Percentiles rank a stretch among this genome's conserved stretches.
Evolutionary conservation across 2,113 vertebrate genomes (phyloP).

Genomic region (Gambusia affinis): DNA sequence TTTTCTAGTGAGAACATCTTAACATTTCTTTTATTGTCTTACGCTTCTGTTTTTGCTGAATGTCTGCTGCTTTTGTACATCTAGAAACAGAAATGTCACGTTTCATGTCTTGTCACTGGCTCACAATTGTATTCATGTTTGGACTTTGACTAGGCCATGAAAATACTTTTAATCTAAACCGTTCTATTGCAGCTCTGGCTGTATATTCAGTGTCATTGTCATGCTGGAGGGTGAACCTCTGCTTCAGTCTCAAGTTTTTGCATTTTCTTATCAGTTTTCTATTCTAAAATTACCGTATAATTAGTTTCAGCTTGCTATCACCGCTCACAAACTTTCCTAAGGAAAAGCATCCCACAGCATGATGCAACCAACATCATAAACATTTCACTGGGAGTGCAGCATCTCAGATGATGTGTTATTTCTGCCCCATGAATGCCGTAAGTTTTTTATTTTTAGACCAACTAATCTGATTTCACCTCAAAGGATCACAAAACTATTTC

Average conservation of each 20-base stretch:
- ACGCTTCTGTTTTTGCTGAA: too few relatives aligned
- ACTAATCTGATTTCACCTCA: too few relatives aligned
- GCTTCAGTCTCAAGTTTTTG: not conserved
- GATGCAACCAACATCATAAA: not conserved
- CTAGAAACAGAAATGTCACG: not conserved
- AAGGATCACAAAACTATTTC: too few relatives aligned
- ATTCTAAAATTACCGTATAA: not conserved
- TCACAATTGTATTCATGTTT: not conserved
- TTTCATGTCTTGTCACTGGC: not conserved
- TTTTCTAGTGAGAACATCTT: not conserved
- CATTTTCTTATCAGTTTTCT: not conserved
- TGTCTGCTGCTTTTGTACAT: too few relatives aligned
- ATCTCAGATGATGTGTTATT: not conserved
- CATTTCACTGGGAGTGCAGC: not conserved
- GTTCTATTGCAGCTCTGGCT: not conserved
- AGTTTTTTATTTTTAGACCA: too few relatives aligned
- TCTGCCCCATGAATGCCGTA: too few relatives aligned
- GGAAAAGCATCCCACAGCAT: not conserved
- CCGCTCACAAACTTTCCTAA: not conserved
- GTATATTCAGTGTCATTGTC: too few relatives aligned
- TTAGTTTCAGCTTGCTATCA: constrained; percentile 1
- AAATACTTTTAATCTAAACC: not conserved
- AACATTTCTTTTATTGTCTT: too few relatives aligned
- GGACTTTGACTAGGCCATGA: not conserved
- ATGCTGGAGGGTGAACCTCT: not conserved